Conservation (phyloP, 2,113 vertebrate genomes). For the Quiscalus mexicanus region DNA sequence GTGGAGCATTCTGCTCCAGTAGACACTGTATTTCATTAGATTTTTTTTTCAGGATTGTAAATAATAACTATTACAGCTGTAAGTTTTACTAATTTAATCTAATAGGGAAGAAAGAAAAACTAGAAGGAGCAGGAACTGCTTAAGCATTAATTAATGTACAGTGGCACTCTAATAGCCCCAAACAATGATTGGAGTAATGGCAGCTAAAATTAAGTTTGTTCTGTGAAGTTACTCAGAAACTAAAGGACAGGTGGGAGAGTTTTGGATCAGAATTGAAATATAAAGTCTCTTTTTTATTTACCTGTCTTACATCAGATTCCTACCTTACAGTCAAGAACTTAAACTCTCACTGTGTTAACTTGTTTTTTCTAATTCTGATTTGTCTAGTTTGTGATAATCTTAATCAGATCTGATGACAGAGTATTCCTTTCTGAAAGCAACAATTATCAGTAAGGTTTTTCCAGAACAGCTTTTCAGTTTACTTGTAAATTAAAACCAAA, state of each 20-base stretch:
- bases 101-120: not conserved
- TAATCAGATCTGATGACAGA: not conserved
- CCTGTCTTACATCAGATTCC: not conserved
- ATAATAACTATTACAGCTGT: not conserved
- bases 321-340: not conserved
- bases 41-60: not conserved
- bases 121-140: not conserved
- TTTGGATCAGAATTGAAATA: not conserved
- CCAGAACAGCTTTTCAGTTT: not conserved
- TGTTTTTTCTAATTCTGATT: not conserved
- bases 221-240: not conserved
- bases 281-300: not conserved
- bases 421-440: not conserved
- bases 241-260: not conserved
- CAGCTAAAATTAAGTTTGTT: not conserved
- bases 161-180: not conserved
- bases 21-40: not conserved
- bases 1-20: not conserved
- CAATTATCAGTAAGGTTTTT: not conserved
- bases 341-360: not conserved
- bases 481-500: not conserved
- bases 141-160: not conserved
- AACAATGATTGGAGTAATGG: not conserved
- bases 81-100: not conserved
- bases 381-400: not conserved